A percentile compares a stretch with the other conserved stretches of the same genome.
Conservation (phyloP, 2,797 vertebrate genomes). For the Champsocephalus esox region DNA sequence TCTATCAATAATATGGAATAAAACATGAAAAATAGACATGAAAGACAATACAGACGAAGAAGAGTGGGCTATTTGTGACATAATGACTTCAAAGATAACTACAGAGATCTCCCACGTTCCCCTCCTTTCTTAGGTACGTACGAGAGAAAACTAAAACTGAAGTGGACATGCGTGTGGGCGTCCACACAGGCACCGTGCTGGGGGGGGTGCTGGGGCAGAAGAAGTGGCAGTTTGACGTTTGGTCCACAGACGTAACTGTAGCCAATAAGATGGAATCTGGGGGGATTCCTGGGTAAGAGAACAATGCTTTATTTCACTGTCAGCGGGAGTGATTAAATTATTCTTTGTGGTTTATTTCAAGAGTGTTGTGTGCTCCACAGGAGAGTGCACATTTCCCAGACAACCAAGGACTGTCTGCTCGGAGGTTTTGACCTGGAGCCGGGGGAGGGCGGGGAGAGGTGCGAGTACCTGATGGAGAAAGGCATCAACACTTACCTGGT, state of each 20-base stretch:
- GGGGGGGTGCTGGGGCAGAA: conserved; percentile 96
- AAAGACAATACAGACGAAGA: neutral
- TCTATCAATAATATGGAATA: no score
- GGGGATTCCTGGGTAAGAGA: conserved; percentile 91
- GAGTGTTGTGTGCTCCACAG: conserved; percentile 71
- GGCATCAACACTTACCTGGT: conserved; percentile 94
- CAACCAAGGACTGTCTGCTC: conserved; percentile 91
- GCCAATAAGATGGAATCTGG: conserved; percentile 98
- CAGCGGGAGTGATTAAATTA: accelerated
- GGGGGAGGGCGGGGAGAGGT: conserved; percentile 89
- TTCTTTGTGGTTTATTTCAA: neutral
- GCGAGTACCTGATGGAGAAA: conserved; percentile 94
- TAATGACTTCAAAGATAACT: neutral
- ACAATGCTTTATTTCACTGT: neutral
- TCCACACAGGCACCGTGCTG: conserved; percentile 93
- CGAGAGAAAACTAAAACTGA: conserved; percentile 93
- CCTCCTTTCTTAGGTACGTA: conserved; percentile 85
- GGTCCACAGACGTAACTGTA: conserved; percentile 96
- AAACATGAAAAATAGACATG: neutral
- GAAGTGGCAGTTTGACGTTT: conserved; percentile 97
- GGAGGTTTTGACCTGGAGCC: conserved; percentile 94
- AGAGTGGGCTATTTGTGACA: no score
- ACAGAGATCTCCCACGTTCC: neutral
- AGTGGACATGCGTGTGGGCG: conserved; percentile 96
- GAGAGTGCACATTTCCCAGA: conserved; percentile 95